Conservation (phyloP, 2,797 vertebrate genomes). For the Semotilus atromaculatus region DNA sequence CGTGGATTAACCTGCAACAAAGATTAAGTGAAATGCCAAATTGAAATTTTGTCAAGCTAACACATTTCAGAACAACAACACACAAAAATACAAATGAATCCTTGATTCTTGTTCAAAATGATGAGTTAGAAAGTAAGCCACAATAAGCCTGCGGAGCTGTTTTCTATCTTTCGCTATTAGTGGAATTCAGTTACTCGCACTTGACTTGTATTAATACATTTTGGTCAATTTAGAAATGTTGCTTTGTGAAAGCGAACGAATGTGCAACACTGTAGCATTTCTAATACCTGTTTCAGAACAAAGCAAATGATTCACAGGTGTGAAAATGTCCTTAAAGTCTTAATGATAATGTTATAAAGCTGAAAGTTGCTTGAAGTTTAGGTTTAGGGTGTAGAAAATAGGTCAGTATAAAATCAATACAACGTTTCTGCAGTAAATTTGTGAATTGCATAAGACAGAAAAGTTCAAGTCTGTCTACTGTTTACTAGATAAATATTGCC, state of each 20-base stretch:
- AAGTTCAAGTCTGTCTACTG: background rate
- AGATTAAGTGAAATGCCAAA: background rate
- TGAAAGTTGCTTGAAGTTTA: background rate
- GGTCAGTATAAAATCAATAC: background rate
- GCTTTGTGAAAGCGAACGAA: background rate
- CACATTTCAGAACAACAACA: background rate
- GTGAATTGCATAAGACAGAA: conserved; percentile 17
- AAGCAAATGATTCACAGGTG: background rate
- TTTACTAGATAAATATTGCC: conserved; percentile 8
- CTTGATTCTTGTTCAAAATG: background rate
- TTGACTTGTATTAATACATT: background rate
- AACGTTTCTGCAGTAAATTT: background rate
- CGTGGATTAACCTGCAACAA: background rate
- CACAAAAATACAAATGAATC: background rate
- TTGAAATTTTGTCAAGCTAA: background rate
- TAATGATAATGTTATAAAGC: background rate
- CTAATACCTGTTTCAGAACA: background rate
- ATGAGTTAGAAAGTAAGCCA: background rate
- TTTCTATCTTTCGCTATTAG: background rate
- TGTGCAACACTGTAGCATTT: background rate
- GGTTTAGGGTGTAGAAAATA: background rate
- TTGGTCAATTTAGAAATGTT: background rate
- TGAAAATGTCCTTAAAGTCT: background rate
- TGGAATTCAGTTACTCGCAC: background rate
- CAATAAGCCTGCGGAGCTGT: background rate